Evolutionary conservation across 2,797 vertebrate species (phyloP).

Genomic region (Enteromius unitaeniatus): DNA sequence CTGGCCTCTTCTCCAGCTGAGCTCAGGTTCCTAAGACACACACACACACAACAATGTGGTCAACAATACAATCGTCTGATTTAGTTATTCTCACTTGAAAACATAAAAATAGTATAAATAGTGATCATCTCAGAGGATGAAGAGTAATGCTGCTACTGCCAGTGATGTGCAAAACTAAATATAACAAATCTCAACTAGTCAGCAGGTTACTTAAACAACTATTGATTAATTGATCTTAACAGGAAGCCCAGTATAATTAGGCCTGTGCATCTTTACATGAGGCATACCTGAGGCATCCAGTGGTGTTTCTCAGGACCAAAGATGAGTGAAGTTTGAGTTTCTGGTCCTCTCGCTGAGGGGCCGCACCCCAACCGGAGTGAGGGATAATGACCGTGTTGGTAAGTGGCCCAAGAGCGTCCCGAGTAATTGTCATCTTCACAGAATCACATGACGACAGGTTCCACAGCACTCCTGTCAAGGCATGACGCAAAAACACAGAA

Average conservation of each 20-base stretch:
- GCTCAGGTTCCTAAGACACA: constrained; percentile 88
- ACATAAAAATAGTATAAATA: background rate
- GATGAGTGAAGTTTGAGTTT: constrained; percentile 96
- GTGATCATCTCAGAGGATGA: background rate
- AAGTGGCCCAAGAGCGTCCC: constrained; percentile 89
- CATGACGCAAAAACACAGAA: background rate
- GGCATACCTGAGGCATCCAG: constrained; percentile 91
- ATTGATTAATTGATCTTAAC: constrained; percentile 10
- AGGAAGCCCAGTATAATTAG: constrained; percentile 28
- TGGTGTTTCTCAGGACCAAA: constrained; percentile 92
- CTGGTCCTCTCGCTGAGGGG: constrained; percentile 91
- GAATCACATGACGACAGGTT: constrained; percentile 97
- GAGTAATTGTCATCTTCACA: constrained; percentile 97
- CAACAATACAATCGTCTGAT: constrained; percentile 16
- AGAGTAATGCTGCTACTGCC: background rate
- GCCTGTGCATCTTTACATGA: background rate
- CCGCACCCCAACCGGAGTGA: constrained; percentile 94
- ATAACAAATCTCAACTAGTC: background rate
- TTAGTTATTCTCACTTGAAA: background rate
- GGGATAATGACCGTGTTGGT: constrained; percentile 96
- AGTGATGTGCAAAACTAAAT: background rate
- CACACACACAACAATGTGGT: constrained; percentile 9
- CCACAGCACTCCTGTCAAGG: constrained; percentile 92
- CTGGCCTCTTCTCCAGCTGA: constrained; percentile 95
- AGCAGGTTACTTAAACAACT: background rate